Evolutionary conservation across 2,888 invertebrate genomes (phyloP).

Genomic region (Prionchulus punctatus): DNA sequence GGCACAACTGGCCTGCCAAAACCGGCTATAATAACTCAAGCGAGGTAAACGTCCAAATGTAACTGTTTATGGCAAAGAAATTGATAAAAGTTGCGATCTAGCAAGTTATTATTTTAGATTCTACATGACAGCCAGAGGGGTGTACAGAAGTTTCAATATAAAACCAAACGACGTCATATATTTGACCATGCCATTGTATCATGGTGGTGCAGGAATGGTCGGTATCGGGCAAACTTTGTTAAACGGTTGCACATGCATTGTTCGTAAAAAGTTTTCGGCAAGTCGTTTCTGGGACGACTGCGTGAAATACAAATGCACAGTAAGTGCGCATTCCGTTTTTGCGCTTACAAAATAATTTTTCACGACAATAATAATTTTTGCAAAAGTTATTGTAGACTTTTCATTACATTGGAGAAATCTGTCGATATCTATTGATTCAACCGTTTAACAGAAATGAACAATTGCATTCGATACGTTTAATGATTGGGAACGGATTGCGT

Average conservation of each 20-base stretch:
- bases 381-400: constrained; percentile 22
- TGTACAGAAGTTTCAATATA: constrained; percentile 43
- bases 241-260: constrained; percentile 55
- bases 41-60: no score
- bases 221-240: constrained; percentile 32
- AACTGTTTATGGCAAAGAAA: no score
- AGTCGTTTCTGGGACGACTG: constrained; percentile 82
- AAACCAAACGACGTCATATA: constrained; percentile 60
- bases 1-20: constrained; percentile 96
- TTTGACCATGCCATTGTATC: constrained; percentile 80
- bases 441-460: constrained; percentile 34
- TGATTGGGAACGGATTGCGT: constrained; percentile 82
- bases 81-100: no score
- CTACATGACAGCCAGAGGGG: constrained; percentile 27
- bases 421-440: constrained; percentile 41
- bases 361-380: no score
- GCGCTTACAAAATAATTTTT: no score
- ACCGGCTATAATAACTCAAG: constrained; percentile 88
- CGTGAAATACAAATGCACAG: constrained; percentile 78
- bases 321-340: constrained; percentile 35
- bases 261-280: constrained; percentile 82
- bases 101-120: constrained; percentile 18
- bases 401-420: constrained; percentile 43
- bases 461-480: constrained; percentile 44
- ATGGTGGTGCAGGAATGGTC: constrained; percentile 71